These are phyloP conservation scores for Scolopax bukidnonensis DNA, from an alignment of 2,797 vertebrate genomes.

Conservation along the genomic window DNA sequence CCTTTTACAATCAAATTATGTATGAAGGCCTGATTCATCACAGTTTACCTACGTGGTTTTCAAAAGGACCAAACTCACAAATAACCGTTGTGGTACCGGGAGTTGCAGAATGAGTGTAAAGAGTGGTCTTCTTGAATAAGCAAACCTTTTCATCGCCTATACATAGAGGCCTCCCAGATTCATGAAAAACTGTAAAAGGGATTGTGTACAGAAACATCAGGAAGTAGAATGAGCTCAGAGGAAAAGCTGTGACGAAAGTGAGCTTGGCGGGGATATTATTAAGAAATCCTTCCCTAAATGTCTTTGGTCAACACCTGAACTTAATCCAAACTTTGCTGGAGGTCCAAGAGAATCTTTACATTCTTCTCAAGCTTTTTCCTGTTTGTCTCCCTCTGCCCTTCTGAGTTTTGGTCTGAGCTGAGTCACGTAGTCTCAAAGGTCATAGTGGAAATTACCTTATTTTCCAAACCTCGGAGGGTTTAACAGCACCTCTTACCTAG, in stretches of 20 bases:
- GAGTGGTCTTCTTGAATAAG: not conserved
- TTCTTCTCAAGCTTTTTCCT: constrained; percentile 35
- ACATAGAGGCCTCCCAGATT: not conserved
- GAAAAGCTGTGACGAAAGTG: not conserved
- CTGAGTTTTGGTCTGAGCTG: not conserved
- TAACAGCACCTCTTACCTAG: not conserved
- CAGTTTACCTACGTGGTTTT: not conserved
- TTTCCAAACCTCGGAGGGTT: not conserved
- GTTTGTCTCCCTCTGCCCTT: not conserved
- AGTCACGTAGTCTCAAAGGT: not conserved
- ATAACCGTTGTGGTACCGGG: not conserved
- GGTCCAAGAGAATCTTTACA: not conserved
- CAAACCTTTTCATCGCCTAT: not conserved
- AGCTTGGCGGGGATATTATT: not conserved
- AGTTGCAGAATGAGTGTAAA: not conserved
- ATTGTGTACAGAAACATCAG: not conserved
- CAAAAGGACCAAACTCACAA: not conserved
- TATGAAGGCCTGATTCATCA: not conserved
- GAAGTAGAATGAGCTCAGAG: constrained; percentile 29
- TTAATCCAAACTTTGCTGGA: not conserved
- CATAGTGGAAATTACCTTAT: not conserved
- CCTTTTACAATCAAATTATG: not conserved
- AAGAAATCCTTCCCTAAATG: not conserved
- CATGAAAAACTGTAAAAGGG: not conserved
- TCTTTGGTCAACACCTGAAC: not conserved